These are phyloP conservation scores for Chirona hameri DNA, from an alignment of 2,888 invertebrate species.

Conservation along the genomic window DNA sequence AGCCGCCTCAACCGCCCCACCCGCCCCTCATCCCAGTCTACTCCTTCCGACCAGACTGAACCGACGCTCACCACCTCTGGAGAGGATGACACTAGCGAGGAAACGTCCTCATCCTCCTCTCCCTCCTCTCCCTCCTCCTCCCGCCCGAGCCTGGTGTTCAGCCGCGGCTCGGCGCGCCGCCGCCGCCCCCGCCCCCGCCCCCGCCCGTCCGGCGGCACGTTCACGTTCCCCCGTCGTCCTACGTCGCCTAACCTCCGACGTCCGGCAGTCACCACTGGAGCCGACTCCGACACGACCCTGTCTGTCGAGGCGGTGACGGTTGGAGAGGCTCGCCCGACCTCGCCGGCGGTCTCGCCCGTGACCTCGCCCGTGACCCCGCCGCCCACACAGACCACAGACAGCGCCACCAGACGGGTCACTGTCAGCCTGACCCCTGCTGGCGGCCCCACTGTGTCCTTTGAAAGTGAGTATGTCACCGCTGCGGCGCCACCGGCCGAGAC, in stretches of 20 bases:
- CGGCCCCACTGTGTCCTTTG: not conserved
- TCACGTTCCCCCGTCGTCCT: not conserved
- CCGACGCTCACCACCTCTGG: not conserved
- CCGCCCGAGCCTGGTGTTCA: not conserved
- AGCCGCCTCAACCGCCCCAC: conserved; percentile 25
- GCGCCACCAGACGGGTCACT: not conserved
- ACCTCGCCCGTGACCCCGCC: not conserved
- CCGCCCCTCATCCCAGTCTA: not conserved
- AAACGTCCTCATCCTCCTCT: not conserved
- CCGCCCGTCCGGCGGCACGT: not conserved
- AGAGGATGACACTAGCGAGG: not conserved
- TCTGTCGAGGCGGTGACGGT: no score
- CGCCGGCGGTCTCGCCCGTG: not conserved
- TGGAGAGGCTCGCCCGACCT: no score
- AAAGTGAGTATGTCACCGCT: not conserved
- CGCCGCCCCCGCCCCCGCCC: not conserved
- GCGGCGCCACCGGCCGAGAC: not conserved
- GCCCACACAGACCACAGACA: not conserved
- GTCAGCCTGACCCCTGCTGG: not conserved
- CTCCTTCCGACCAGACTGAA: not conserved
- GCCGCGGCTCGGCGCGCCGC: not conserved
- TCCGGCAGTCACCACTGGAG: no score
- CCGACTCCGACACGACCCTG: no score
- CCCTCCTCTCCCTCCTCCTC: not conserved
- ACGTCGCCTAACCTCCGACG: no score